Evolutionary conservation across 1,140 invertebrate species (phyloP), one percentile per base, ranked within the genome.

Genomic region (Palaemon carinicauda): DNA sequence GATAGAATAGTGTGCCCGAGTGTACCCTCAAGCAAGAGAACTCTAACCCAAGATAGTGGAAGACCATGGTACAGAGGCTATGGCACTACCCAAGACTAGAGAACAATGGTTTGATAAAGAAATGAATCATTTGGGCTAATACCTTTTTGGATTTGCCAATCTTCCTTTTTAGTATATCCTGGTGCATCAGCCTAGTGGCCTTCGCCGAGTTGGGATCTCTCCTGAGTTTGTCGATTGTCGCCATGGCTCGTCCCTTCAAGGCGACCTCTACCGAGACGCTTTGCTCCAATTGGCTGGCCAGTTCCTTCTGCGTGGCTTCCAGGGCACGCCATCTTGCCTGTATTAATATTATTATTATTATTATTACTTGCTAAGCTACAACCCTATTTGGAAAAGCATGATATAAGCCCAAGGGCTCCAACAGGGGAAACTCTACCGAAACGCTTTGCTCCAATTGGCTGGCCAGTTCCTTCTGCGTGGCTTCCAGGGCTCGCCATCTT

Each of bases 111-210:
- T n/a, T n/a, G n/a, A n/a, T n/a, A n/a, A n/a, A n/a, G n/a, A n/a
- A n/a, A n/a, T n/a, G n/a, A n/a, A n/a, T n/a, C n/a, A n/a, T n/a
- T n/a, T n/a, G n/a, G n/a, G n/a, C n/a, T n/a, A n/a, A 29, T 0
- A 86, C 84, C 65, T 33, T 71, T 17, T 29, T 80, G 17, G 15
- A 27, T n/a, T 86, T 80, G 19, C 60, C 19, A 1, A 86, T 65
- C 65, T 86, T 86, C 60, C 84, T 79, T 51, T 80, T 86, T 5
- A 86, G 84, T 41, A 86, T 86, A 21, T 86, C 84, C 41, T 86
- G 54, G 17, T 86, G 84, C 84, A 86, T 86, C 17, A 80, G 75
- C 19, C 77, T 86, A n/a, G 84, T 86, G 50, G 84, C 84, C 31
- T 53, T 69, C 50, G 77, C 77, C 4, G 77, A 41, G 77, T 86